Conservation (phyloP, 2,888 invertebrate genomes). For the Tipula vernalis region DNA sequence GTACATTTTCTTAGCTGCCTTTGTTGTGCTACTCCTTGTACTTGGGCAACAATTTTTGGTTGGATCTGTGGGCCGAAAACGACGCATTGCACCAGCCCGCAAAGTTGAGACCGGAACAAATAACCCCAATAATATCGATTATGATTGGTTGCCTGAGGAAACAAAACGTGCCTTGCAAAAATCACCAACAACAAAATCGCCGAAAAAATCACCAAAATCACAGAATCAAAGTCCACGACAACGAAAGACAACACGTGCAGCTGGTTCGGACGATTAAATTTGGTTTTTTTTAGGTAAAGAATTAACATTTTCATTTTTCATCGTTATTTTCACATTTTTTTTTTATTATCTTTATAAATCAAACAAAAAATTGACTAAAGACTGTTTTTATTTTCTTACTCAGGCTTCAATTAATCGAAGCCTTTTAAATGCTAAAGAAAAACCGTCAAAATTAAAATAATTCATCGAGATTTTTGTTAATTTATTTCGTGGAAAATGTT, state of each 20-base stretch:
- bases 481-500: background rate
- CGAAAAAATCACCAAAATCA: constrained; percentile 37
- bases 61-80: constrained; percentile 63
- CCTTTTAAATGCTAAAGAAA: background rate
- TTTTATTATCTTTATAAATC: background rate
- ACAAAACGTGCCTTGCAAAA: constrained; percentile 70
- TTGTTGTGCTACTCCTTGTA: constrained; percentile 74
- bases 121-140: constrained; percentile 85
- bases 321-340: background rate
- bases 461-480: background rate
- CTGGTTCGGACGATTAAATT: constrained; percentile 20
- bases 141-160: constrained; percentile 95
- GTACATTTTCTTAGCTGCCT: constrained; percentile 87
- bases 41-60: constrained; percentile 79
- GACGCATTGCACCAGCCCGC: constrained; percentile 40
- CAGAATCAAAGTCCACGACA: constrained; percentile 55
- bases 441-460: background rate
- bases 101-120: constrained; percentile 85
- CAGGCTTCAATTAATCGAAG: constrained; percentile 8
- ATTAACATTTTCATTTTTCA: background rate
- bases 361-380: background rate
- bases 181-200: constrained; percentile 57
- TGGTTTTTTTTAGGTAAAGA: background rate
- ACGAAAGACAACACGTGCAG: constrained; percentile 63
- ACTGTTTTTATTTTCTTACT: background rate